A percentile compares a stretch with the other conserved stretches of the same genome.
These are phyloP conservation scores for Tricholaema leucomelas DNA, from an alignment of 2,113 vertebrate species.

Conservation along the genomic window DNA sequence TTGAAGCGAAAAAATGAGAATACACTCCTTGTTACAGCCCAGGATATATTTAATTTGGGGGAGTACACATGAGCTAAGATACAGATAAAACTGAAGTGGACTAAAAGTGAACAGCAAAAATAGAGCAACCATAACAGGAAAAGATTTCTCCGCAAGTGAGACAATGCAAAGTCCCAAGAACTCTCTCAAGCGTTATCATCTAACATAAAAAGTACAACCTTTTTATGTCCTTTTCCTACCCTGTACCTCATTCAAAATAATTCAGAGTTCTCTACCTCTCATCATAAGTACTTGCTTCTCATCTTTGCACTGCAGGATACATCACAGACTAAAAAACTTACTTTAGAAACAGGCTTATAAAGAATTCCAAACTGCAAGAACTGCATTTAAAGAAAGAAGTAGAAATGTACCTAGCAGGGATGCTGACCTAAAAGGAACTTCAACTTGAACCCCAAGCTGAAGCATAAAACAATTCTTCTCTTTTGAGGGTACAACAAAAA, in stretches of 20 bases:
- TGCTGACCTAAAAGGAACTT: constrained; percentile 54
- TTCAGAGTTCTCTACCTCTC: constrained; percentile 11
- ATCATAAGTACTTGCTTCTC: constrained; percentile 28
- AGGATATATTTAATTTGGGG: not conserved
- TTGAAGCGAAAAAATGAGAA: not conserved
- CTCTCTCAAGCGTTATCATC: not conserved
- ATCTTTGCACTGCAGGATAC: constrained; percentile 28
- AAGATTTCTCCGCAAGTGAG: not conserved
- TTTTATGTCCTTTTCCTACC: not conserved
- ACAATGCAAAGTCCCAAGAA: not conserved
- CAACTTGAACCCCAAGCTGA: constrained; percentile 32
- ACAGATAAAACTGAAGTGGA: not conserved
- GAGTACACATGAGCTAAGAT: not conserved
- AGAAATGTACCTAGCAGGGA: constrained; percentile 54
- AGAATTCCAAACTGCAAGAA: constrained; percentile 43
- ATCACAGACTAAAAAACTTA: constrained; percentile 43
- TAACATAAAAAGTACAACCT: not conserved
- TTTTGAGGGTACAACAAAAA: constrained; percentile 36
- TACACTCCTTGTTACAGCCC: not conserved
- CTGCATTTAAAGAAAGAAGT: constrained; percentile 42
- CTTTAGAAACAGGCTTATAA: constrained; percentile 35
- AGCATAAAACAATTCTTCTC: constrained; percentile 25
- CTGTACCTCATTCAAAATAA: constrained; percentile 3
- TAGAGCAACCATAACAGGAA: rapidly evolving
- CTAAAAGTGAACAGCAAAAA: not conserved